A percentile compares a stretch with the other conserved stretches of the same genome.
These are phyloP conservation scores for Heliocidaris tuberculata DNA, from an alignment of 35 echinoderm and acorn worm genomes.

Conservation along the genomic window DNA sequence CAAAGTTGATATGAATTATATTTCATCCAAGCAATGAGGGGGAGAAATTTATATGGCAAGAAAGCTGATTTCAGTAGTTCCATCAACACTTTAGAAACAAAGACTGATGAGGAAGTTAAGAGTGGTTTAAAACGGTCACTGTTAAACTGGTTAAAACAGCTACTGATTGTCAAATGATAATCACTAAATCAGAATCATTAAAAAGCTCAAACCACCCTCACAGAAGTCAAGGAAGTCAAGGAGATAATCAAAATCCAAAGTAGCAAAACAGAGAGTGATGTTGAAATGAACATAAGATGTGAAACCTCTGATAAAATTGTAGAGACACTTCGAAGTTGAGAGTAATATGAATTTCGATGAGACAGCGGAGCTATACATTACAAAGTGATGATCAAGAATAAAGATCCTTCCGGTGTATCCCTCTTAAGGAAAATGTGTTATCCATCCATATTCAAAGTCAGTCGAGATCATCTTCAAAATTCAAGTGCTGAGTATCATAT, in stretches of 20 bases:
- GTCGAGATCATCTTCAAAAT: neutral
- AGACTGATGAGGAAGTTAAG: neutral
- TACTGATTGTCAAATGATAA: neutral
- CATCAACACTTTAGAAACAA: neutral
- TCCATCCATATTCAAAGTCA: neutral
- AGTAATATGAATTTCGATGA: neutral
- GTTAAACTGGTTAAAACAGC: neutral
- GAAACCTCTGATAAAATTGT: neutral
- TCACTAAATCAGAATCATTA: neutral
- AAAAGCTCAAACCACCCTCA: neutral
- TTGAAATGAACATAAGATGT: neutral
- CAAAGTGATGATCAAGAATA: neutral
- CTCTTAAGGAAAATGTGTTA: neutral
- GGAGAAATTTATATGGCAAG: neutral
- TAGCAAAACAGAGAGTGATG: neutral
- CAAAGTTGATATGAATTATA: neutral
- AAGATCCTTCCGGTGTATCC: neutral
- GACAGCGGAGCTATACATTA: neutral
- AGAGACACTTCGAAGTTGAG: too few relatives aligned
- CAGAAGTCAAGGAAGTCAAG: neutral
- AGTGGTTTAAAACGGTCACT: neutral
- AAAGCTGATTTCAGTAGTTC: neutral
- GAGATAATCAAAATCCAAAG: neutral
- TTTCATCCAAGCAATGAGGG: neutral
- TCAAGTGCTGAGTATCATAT: neutral